Conservation (phyloP, 2,113 vertebrate species). For the Notothenia coriiceps region DNA sequence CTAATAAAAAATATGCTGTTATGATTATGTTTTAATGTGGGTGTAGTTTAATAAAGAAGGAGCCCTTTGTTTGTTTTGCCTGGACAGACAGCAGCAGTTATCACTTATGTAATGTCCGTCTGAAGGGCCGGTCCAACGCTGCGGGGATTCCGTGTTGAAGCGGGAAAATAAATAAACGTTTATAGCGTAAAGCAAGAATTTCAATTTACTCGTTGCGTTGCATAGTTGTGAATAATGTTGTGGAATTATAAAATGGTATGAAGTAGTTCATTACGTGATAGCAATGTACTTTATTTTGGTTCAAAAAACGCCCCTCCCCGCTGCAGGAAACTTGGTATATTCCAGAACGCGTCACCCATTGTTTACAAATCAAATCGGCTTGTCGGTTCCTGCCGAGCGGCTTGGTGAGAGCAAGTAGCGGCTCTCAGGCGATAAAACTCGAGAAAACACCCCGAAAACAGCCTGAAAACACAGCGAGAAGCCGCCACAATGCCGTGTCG, state of each 20-base stretch:
- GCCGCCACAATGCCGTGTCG: slow-evolving; percentile 85
- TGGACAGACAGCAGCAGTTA: slow-evolving; percentile 48
- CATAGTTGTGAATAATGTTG: not conserved
- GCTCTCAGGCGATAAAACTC: slow-evolving; percentile 12
- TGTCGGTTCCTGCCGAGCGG: slow-evolving; percentile 70
- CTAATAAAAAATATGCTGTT: not conserved
- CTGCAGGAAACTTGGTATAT: slow-evolving; percentile 66
- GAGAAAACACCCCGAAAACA: not conserved
- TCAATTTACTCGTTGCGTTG: fast-evolving
- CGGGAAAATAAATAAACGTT: fast-evolving
- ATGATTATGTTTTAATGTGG: not conserved
- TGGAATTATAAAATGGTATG: too few relatives aligned
- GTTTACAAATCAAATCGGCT: slow-evolving; percentile 88
- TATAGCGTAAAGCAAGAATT: fast-evolving
- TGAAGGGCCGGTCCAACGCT: slow-evolving; percentile 35
- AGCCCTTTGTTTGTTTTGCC: slow-evolving; percentile 68
- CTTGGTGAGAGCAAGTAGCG: slow-evolving; percentile 69
- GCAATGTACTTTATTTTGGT: not conserved
- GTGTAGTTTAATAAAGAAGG: slow-evolving; percentile 6
- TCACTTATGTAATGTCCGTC: slow-evolving; percentile 71
- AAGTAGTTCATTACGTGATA: not conserved
- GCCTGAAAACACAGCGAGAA: not conserved
- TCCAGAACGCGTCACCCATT: slow-evolving; percentile 86
- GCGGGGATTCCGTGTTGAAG: not conserved
- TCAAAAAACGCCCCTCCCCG: not conserved